Conservation (phyloP, 2,113 vertebrate genomes). For the Stigmatopora nigra region DNA sequence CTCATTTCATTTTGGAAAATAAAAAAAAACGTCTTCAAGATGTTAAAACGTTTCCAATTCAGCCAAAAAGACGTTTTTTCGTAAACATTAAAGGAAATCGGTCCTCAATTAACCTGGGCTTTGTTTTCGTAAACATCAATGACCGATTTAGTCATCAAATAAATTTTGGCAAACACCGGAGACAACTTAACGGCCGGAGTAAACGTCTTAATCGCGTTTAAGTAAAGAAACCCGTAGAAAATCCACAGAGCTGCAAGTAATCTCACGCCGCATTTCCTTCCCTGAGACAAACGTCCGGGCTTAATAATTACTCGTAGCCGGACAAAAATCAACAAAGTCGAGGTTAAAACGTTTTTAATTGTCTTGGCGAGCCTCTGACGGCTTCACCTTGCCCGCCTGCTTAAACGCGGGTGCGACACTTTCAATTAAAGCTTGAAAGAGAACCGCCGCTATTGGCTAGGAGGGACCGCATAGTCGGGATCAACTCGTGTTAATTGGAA, state of each 20-base stretch:
- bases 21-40: neutral
- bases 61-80: too few species aligned
- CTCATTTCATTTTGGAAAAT: too few species aligned
- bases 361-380: neutral
- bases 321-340: conserved; percentile 6
- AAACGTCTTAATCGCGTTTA: neutral
- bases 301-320: neutral
- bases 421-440: conserved; percentile 2
- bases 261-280: neutral
- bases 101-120: neutral
- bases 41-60: neutral
- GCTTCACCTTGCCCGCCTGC: conserved; percentile 3
- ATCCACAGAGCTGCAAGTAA: neutral
- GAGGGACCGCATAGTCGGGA: neutral
- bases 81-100: neutral
- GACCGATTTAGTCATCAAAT: too few species aligned
- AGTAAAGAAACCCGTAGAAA: neutral
- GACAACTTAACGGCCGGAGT: neutral
- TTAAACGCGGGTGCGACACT: neutral
- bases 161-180: neutral
- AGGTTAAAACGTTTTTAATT: neutral
- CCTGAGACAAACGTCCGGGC: neutral
- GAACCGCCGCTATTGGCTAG: neutral
- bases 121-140: neutral
- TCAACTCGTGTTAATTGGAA: neutral